Base-by-base conservation (phyloP, 1,140 invertebrate species). In the Bilobella aurantiaca region DNA sequence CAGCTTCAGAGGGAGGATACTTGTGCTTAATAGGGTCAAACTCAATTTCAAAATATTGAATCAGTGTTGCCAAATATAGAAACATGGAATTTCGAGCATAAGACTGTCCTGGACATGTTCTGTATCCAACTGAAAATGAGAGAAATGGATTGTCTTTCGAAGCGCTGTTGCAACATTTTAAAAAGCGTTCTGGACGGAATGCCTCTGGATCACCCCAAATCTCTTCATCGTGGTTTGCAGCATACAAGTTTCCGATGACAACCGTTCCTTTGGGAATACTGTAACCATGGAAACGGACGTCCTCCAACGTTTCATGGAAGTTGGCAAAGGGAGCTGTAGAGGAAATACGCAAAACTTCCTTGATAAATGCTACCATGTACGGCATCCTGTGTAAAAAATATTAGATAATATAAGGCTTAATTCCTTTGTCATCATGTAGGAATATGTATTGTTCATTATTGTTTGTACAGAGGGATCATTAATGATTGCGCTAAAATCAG, bases 191-290 rank as follows among this genome's bases (percentile, higher is more conserved):
- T 0, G 77, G 76, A 12, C 67, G 32, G 64, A 78, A 78, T 32
- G 66, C 60, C 16, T 75, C 69, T 1, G 74, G 72, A 30, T 78
- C 67, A 31, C 58, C 57, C 77, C 77, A 78, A 25, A 71, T 46
- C 1, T 69, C 53, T 0, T 68, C 67, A 64, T 78, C 77, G 23
- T 67, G 49, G 62, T 76, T 74, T 2, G 74, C 63, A 3, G 68
- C 70, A 65, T 72, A 75, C 18, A 76, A 60, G 68, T 78, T 77
- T 8, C 73, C 62, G 8, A 77, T 25, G 1, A 78, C 68, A 23
- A 72, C 66, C 2, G 75, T 75, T 21, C 69, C 77, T 69, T 78
- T 75, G 21, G 77, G 76, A 47, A 79, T 72, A 27, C 61, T 47
- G 63, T 73, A 78, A 3, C 72, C 74, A 23, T 70, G 49, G 25